Percentiles rank a stretch among this genome's conserved stretches.
Evolutionary conservation across 2,113 vertebrate genomes (phyloP).

Genomic region (Leucopsar rothschildi): DNA sequence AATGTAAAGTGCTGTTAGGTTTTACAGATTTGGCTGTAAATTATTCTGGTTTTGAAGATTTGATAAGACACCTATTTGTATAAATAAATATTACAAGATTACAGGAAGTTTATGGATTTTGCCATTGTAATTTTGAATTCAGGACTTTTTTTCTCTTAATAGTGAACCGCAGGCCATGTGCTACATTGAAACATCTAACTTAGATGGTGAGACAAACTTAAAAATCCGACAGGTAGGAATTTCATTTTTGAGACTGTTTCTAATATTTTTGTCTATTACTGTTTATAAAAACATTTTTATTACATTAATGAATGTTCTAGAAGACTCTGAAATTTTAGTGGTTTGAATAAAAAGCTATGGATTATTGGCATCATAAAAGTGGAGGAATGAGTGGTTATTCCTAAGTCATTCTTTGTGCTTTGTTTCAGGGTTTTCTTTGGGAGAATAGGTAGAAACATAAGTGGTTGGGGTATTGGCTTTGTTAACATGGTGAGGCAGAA

Average conservation of each 20-base stretch:
- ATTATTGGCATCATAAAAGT: not conserved
- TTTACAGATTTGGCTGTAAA: not conserved
- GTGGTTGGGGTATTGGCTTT: not conserved
- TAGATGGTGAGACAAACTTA: conserved; percentile 98
- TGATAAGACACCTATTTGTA: not conserved
- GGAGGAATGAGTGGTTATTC: not conserved
- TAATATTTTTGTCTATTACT: not conserved
- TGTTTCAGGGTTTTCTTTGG: not conserved
- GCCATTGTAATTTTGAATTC: not conserved
- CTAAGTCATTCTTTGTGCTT: not conserved
- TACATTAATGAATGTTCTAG: not conserved
- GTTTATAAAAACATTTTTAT: not conserved
- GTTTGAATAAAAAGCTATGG: not conserved
- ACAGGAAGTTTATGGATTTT: not conserved
- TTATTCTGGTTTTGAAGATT: not conserved
- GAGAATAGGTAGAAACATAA: not conserved
- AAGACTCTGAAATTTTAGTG: not conserved
- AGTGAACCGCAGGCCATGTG: conserved; percentile 99
- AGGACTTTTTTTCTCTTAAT: conserved; percentile 45
- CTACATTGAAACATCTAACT: conserved; percentile 98
- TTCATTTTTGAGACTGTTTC: not conserved
- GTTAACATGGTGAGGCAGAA: not conserved
- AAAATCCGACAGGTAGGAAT: conserved; percentile 95
- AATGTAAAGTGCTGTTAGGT: not conserved
- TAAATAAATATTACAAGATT: not conserved